Evolutionary conservation across 2,113 vertebrate species (phyloP).

Genomic region (Stictonetta naevosa): DNA sequence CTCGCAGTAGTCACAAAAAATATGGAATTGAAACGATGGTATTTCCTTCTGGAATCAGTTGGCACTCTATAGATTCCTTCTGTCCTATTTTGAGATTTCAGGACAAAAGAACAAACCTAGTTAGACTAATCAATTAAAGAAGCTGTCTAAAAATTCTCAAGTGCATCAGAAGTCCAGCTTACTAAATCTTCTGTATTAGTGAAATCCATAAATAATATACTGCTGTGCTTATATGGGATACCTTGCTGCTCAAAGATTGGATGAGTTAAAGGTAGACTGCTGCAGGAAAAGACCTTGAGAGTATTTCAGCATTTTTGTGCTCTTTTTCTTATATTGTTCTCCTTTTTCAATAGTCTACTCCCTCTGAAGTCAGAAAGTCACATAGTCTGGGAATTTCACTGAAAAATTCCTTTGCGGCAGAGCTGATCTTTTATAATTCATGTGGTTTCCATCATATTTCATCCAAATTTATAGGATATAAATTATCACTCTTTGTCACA

Average conservation of each 20-base stretch:
- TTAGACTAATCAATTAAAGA: background rate
- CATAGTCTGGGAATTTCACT: slow-evolving; percentile 59
- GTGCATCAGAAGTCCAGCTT: background rate
- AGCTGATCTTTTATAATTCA: slow-evolving; percentile 30
- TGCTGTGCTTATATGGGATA: background rate
- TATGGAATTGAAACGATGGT: background rate
- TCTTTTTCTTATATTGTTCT: background rate
- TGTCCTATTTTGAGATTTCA: background rate
- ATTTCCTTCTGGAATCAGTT: background rate
- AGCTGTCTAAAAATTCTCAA: background rate
- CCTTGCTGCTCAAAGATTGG: background rate
- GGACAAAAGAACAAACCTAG: background rate
- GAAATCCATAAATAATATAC: background rate
- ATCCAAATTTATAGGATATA: slow-evolving; percentile 3
- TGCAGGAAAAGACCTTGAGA: background rate
- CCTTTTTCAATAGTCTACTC: background rate
- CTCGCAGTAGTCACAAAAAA: background rate
- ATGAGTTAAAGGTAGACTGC: background rate
- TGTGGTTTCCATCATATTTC: slow-evolving; percentile 54
- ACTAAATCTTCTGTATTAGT: background rate
- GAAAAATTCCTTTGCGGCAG: slow-evolving; percentile 44
- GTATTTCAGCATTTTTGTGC: background rate
- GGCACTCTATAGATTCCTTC: background rate
- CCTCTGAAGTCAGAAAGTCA: slow-evolving; percentile 55
- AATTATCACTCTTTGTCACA: background rate